Base-by-base conservation (phyloP, 2,113 vertebrate species). In the Vulpes ferrilata region DNA sequence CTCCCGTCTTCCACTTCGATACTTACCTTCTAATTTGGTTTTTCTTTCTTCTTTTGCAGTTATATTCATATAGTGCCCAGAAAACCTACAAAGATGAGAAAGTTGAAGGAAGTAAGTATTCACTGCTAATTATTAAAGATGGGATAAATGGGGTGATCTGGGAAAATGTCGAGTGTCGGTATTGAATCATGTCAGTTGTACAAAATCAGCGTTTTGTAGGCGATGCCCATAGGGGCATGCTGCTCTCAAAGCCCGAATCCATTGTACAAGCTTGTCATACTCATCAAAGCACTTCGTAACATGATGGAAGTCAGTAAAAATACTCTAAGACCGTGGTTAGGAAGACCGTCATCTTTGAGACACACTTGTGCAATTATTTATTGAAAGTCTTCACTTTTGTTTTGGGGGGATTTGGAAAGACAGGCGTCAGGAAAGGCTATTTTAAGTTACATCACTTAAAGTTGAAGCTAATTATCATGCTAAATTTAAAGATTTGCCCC, bases 31-130 rank as follows among this genome's bases (percentile, higher is more conserved):
- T 96, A 90, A 93, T 88, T 59, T 1, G 35, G 11, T 30, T 93
- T 35, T 88, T 85, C 94, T 92, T 96, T 87, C 59, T 88, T 97
- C 57, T 95, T 69, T 95, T 98, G 62, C 97, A 99, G 99, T 94
- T 99, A 99, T 90, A 95, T 55, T 97, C 97, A 99, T 59, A 99
- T 98, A 97, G 94, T 98, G 96, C 96, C 98, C 96, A 98, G 98
- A 97, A 99, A 98, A 97, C 98, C 99, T 86, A 32, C 97, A 55
- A 98, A 96, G 87, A 99, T 98, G 98, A 99, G 97, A 88, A 98
- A 93, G 90, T 74, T 97, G 83, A 98, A 98, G 76, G 98, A 64
- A 95, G 98, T 99, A 98, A 98, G 98, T 98, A 30, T 97, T 97
- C 80, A 73, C 92, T 87, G 96, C 93, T 88, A 73, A 90, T 64